Conservation (phyloP, 2,113 vertebrate genomes). For the Hassar affinis region DNA sequence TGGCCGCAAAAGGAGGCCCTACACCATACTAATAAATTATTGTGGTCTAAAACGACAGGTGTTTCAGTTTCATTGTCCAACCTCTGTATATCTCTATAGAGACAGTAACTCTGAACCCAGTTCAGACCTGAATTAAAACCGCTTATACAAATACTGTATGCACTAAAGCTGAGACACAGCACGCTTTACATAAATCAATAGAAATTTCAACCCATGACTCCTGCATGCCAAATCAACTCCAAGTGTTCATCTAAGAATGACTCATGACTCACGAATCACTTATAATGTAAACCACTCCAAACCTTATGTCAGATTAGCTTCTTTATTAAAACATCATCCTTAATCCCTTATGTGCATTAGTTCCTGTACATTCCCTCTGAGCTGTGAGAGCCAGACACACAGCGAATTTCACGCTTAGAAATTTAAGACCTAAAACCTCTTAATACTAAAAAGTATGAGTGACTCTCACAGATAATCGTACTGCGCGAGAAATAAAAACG, state of each 20-base stretch:
- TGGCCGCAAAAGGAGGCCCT: no score
- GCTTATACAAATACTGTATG: background rate
- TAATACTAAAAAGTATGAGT: background rate
- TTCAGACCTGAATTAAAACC: background rate
- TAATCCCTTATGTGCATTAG: slow-evolving; percentile 27
- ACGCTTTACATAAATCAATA: background rate
- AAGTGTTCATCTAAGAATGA: background rate
- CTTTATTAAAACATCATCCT: slow-evolving; percentile 11
- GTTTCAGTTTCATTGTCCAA: no score
- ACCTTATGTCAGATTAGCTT: slow-evolving; percentile 2
- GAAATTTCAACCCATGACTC: background rate
- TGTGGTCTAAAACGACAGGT: no score
- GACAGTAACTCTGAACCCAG: background rate
- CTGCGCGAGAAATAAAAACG: background rate
- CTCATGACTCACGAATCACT: background rate
- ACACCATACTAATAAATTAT: no score
- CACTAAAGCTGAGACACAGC: background rate
- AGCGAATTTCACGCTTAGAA: background rate
- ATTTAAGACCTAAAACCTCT: background rate
- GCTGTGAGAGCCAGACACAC: background rate
- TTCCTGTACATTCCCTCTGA: background rate
- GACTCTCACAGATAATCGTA: background rate
- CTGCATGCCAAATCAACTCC: background rate
- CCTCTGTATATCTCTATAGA: no score
- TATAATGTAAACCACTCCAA: background rate